Evolutionary conservation across 2,113 vertebrate species (phyloP).

Genomic region (Zosterops pallidus): DNA sequence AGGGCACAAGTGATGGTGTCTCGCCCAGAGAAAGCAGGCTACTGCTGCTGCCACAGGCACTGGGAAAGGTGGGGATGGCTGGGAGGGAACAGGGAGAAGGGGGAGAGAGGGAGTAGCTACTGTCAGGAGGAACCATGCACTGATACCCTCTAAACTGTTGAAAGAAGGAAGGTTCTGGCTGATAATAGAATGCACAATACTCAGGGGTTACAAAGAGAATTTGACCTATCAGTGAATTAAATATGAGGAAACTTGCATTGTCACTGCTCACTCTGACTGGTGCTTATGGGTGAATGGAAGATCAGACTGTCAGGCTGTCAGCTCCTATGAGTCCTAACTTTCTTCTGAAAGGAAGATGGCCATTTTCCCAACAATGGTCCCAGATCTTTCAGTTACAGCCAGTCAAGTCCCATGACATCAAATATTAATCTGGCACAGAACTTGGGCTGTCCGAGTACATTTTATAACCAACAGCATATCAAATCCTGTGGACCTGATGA

Average conservation of each 20-base stretch:
- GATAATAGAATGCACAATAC: not conserved
- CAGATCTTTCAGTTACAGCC: slow-evolving; percentile 26
- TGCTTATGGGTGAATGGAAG: not conserved
- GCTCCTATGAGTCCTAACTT: slow-evolving; percentile 8
- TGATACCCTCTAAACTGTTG: not conserved
- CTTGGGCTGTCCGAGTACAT: not conserved
- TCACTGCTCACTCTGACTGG: not conserved
- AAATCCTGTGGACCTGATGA: slow-evolving; percentile 34
- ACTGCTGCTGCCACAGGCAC: not conserved
- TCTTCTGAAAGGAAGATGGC: not conserved
- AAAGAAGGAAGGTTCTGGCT: not conserved
- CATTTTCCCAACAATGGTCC: slow-evolving; percentile 15
- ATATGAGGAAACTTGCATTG: not conserved
- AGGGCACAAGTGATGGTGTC: not conserved
- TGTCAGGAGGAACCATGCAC: not conserved
- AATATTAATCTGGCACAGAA: slow-evolving; percentile 45
- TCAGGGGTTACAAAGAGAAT: not conserved
- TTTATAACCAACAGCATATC: slow-evolving; percentile 36
- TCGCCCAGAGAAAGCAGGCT: not conserved
- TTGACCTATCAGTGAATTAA: not conserved
- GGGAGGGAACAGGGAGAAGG: not conserved
- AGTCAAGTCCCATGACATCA: slow-evolving; percentile 60
- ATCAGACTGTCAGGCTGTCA: slow-evolving; percentile 4
- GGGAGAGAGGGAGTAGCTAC: not conserved
- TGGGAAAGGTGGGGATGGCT: not conserved